A percentile compares a stretch with the other conserved stretches of the same genome.
Conservation (phyloP, 2,113 vertebrate species). For the Pelobates fuscus region DNA sequence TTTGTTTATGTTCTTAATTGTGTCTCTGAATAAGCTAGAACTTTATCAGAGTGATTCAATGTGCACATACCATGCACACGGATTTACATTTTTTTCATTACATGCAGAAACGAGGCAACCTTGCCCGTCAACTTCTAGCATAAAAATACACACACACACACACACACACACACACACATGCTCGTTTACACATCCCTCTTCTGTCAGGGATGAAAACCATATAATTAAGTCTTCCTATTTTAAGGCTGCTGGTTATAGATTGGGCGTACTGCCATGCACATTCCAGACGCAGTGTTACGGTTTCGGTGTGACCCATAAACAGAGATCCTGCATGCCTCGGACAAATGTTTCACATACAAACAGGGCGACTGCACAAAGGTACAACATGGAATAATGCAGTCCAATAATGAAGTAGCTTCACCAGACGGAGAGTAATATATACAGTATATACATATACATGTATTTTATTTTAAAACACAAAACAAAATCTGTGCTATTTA, state of each 20-base stretch:
- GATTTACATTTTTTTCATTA: not conserved
- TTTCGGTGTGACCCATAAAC: constrained; percentile 39
- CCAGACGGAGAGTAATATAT: no score
- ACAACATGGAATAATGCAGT: no score
- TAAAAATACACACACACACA: constrained; percentile 16
- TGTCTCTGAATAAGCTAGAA: no score
- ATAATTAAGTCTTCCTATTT: constrained; percentile 49
- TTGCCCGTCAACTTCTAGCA: not conserved
- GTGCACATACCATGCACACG: not conserved
- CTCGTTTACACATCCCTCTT: constrained; percentile 7
- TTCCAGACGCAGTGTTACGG: constrained; percentile 22
- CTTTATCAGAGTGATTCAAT: not conserved
- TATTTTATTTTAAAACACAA: no score
- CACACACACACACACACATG: constrained; percentile 13
- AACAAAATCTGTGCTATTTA: no score
- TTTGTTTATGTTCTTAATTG: no score
- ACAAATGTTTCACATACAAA: not conserved
- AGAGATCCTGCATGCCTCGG: constrained; percentile 30
- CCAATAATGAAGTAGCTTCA: no score
- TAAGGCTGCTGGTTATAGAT: constrained; percentile 49
- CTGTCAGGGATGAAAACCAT: constrained; percentile 46
- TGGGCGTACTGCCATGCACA: constrained; percentile 10
- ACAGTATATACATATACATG: no score
- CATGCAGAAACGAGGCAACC: not conserved
- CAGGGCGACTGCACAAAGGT: no score